Percentiles rank a stretch among this genome's conserved stretches.
Conservation (phyloP, 1,140 invertebrate genomes). For the Cherax destructor region DNA sequence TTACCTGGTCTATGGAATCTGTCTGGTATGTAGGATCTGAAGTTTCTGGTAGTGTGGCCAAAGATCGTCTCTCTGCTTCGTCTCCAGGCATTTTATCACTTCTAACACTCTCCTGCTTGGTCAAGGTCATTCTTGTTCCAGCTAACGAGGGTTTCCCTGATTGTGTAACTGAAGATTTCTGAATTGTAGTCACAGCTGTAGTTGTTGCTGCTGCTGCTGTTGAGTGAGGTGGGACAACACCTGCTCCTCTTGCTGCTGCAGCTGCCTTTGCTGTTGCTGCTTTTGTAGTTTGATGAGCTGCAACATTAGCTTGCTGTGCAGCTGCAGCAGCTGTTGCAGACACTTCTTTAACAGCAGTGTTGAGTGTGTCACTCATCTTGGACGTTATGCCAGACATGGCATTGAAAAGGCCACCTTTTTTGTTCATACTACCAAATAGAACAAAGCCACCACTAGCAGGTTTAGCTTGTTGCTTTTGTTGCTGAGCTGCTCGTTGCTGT, state of each 20-base stretch:
- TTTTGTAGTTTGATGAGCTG: constrained; percentile 72
- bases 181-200: constrained; percentile 16
- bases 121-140: constrained; percentile 30
- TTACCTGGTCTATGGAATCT: constrained; percentile 72
- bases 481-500: constrained; percentile 40
- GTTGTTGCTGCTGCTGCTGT: no score
- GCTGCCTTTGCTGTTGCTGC: constrained; percentile 75
- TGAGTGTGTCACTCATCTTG: constrained; percentile 69
- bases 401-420: constrained; percentile 80
- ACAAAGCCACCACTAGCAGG: constrained; percentile 78
- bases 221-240: constrained; percentile 23
- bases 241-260: constrained; percentile 73
- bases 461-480: constrained; percentile 76
- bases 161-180: constrained; percentile 8
- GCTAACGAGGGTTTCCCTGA: neutral
- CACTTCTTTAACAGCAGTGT: constrained; percentile 71
- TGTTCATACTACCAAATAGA: constrained; percentile 75
- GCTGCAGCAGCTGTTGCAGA: constrained; percentile 72
- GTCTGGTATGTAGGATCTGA: constrained; percentile 68
- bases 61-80: constrained; percentile 71
- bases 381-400: constrained; percentile 64
- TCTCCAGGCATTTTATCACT: constrained; percentile 72
- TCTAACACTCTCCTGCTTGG: constrained; percentile 69
- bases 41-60: constrained; percentile 72
- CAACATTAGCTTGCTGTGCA: constrained; percentile 73